phyloP scores from a whole-genome alignment of 2,888 invertebrate genomes.

The Amiota communis region DNA sequence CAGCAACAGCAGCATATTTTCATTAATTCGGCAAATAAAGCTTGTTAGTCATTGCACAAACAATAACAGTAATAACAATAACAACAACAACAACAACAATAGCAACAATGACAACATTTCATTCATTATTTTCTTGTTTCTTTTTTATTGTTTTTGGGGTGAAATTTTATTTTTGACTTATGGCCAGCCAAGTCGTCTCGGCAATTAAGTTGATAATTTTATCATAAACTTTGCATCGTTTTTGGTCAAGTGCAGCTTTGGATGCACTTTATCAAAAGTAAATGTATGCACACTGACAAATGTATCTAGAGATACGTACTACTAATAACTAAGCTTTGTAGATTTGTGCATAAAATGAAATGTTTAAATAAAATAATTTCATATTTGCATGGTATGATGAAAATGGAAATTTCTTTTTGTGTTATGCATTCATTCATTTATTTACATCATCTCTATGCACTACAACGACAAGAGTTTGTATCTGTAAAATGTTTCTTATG shows the following conservation, averaged over 20 bases:
- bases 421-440: not conserved
- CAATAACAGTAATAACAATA: not conserved
- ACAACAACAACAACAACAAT: constrained; percentile 10
- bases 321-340: not conserved
- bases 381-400: no score
- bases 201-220: constrained; percentile 56
- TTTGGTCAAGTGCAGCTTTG: constrained; percentile 52
- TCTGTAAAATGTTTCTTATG: not conserved
- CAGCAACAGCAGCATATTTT: constrained; percentile 38
- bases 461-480: not conserved
- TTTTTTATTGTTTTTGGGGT: constrained; percentile 28
- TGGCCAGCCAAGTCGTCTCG: constrained; percentile 24
- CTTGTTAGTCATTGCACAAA: constrained; percentile 5
- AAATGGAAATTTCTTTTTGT: not conserved
- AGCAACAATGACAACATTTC: not conserved
- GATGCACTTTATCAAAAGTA: constrained; percentile 25
- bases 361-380: not conserved
- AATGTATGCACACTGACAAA: constrained; percentile 25
- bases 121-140: constrained; percentile 27
- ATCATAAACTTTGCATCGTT: constrained; percentile 62
- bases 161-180: constrained; percentile 26
- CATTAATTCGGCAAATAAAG: constrained; percentile 48
- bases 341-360: not conserved
- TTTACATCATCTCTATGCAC: not conserved
- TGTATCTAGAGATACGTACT: not conserved